phyloP scores from a whole-genome alignment of 2,888 invertebrate species.

The Oxyteleia sp. region DNA sequence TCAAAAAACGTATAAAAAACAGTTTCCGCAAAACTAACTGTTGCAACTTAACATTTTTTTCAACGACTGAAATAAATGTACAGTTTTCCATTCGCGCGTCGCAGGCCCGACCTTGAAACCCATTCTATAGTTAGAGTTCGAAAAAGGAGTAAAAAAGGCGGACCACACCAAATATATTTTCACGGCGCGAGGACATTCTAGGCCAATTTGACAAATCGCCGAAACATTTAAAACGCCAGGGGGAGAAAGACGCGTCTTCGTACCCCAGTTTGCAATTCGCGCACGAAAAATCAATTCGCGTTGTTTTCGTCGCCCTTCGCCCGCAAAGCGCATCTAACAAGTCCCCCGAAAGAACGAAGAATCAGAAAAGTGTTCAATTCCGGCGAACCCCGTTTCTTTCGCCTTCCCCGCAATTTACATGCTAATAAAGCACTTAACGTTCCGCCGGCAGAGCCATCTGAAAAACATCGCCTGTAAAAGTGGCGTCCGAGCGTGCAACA shows the following conservation, averaged over 20 bases:
- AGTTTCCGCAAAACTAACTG: too few relatives aligned
- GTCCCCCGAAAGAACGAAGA: slow-evolving; percentile 2
- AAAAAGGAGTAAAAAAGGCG: background rate
- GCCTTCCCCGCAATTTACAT: slow-evolving; percentile 44
- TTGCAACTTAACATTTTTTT: too few relatives aligned
- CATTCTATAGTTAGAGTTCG: slow-evolving; percentile 15
- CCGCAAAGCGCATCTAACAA: too few relatives aligned
- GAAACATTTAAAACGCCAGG: background rate
- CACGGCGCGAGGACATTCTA: too few relatives aligned
- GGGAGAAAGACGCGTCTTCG: background rate
- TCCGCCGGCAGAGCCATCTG: slow-evolving; percentile 15
- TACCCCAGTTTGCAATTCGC: background rate
- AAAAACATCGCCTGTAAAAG: slow-evolving; percentile 33
- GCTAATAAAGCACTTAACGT: slow-evolving; percentile 56
- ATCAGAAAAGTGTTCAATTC: slow-evolving; percentile 14
- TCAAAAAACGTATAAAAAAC: too few relatives aligned
- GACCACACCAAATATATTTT: background rate
- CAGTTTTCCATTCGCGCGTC: slow-evolving; percentile 15
- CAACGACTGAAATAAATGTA: background rate
- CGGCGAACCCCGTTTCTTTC: slow-evolving; percentile 18
- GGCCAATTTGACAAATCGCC: background rate
- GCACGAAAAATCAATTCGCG: background rate
- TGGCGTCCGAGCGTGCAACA: slow-evolving; percentile 22
- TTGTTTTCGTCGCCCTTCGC: too few relatives aligned
- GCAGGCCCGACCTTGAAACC: slow-evolving; percentile 25